These are phyloP conservation scores for Geococcyx californianus DNA, from an alignment of 2,113 vertebrate species.

Conservation along the genomic window DNA sequence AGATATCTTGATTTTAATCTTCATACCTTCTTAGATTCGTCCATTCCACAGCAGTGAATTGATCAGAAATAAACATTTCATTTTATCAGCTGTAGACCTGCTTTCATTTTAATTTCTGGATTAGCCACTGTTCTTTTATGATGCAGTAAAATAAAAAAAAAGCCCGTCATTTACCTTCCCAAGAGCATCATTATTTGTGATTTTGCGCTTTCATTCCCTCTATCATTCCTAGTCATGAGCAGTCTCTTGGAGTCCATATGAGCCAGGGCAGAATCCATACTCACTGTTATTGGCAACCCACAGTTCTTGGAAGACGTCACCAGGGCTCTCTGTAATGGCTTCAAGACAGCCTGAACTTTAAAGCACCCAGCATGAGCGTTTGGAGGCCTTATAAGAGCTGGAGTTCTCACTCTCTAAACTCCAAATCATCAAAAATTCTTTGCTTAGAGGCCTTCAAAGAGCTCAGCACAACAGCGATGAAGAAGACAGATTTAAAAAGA, in stretches of 20 bases:
- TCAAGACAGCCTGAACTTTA: neutral
- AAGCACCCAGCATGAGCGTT: neutral
- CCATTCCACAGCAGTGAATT: neutral
- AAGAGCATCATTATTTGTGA: neutral
- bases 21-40: accelerated
- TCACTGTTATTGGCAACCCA: neutral
- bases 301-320: neutral
- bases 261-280: neutral
- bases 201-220: neutral
- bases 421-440: neutral
- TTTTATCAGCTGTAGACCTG: neutral
- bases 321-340: neutral
- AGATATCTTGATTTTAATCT: neutral
- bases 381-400: neutral
- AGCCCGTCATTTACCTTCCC: neutral
- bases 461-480: neutral
- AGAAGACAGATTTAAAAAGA: neutral
- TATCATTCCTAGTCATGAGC: neutral
- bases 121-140: neutral
- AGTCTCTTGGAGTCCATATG: neutral
- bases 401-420: neutral
- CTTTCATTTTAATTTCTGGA: neutral
- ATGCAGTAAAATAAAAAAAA: neutral
- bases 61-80: neutral
- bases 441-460: neutral